A percentile compares a stretch with the other conserved stretches of the same genome.
phyloP scores from a whole-genome alignment of 2,888 invertebrate species.

The Ischnus inquisitorius region DNA sequence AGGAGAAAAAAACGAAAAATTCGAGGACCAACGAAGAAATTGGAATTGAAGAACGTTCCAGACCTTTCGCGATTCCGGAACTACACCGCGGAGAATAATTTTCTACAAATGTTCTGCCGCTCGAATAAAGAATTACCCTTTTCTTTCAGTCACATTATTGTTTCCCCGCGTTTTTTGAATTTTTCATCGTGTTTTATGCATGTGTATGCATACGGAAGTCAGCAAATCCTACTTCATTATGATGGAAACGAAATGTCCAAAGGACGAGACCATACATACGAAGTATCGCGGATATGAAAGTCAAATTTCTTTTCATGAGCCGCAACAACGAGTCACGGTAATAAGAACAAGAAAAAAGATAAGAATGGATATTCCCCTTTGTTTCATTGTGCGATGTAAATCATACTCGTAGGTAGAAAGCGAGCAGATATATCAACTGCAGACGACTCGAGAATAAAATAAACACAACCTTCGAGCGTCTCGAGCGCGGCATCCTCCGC shows the following conservation, averaged over 20 bases:
- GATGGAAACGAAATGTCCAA: not conserved
- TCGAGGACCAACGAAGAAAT: too few relatives aligned
- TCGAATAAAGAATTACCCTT: not conserved
- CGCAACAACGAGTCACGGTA: not conserved
- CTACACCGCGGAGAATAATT: too few relatives aligned
- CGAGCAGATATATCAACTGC: constrained; percentile 72
- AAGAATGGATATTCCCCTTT: constrained; percentile 58
- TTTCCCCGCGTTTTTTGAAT: not conserved
- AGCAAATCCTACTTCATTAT: not conserved
- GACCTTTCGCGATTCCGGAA: too few relatives aligned
- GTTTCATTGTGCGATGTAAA: constrained; percentile 68
- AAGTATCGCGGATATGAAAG: not conserved
- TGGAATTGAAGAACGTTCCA: too few relatives aligned
- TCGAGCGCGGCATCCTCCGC: constrained; percentile 4
- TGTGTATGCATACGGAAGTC: not conserved
- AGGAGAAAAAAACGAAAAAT: too few relatives aligned
- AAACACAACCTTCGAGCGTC: constrained; percentile 60
- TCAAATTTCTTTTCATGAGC: not conserved
- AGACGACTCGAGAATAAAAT: constrained; percentile 73
- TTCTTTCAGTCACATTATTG: not conserved
- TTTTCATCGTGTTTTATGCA: not conserved
- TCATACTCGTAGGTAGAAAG: constrained; percentile 68
- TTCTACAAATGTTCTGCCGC: too few relatives aligned
- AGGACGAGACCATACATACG: not conserved
- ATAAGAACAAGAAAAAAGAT: constrained; percentile 46